Conservation (phyloP, 2,888 invertebrate genomes). For the Apodemia duryi region DNA sequence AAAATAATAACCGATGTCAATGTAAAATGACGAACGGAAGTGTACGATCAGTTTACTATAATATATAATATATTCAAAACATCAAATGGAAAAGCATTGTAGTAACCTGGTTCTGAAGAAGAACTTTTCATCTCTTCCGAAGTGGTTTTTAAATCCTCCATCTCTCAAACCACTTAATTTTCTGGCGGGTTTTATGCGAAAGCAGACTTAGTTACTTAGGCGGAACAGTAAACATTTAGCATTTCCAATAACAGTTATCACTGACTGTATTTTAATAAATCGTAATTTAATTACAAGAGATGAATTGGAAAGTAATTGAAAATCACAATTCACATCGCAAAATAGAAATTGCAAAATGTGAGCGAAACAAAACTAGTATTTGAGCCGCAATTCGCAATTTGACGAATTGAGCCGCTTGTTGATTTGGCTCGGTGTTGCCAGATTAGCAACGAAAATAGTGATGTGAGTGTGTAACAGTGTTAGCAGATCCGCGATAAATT, state of each 20-base stretch:
- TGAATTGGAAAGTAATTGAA: constrained; percentile 23
- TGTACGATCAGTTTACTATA: constrained; percentile 6
- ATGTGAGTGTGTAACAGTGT: no score
- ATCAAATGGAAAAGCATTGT: constrained; percentile 29
- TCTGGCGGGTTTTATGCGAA: constrained; percentile 55
- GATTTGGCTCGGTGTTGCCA: constrained; percentile 59
- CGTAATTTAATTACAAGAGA: constrained; percentile 17
- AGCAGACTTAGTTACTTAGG: constrained; percentile 59
- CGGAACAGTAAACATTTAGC: constrained; percentile 40
- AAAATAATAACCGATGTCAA: constrained; percentile 15
- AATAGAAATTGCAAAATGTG: neutral
- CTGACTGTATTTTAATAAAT: constrained; percentile 16
- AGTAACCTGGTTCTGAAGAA: constrained; percentile 44
- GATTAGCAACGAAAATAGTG: neutral
- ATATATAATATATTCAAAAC: constrained; percentile 31
- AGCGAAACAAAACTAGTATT: neutral
- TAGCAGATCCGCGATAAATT: no score
- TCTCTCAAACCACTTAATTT: constrained; percentile 44
- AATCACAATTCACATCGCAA: constrained; percentile 7
- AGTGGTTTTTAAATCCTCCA: constrained; percentile 51
- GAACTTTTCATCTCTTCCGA: constrained; percentile 41
- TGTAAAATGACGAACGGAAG: constrained; percentile 17
- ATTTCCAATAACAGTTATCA: constrained; percentile 40
- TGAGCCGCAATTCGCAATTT: constrained; percentile 11
- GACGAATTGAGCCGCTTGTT: constrained; percentile 54